Evolutionary conservation across 2,113 vertebrate species (phyloP).

Genomic region (Onychorhynchus coronatus): DNA sequence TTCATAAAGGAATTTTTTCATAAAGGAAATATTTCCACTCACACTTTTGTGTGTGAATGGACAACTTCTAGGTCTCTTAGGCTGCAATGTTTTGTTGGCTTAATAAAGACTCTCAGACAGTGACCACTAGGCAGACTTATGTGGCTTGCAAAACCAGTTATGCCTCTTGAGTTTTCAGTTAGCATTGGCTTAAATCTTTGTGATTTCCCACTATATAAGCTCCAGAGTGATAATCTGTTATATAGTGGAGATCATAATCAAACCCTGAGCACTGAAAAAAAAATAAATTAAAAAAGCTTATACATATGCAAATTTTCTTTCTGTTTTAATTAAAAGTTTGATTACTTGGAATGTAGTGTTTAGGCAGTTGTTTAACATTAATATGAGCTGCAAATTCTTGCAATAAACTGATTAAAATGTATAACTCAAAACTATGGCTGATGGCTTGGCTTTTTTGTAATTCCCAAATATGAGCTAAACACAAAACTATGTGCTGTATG

Average conservation of each 20-base stretch:
- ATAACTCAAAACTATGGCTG: not conserved
- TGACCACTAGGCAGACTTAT: not conserved
- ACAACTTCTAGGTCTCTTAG: not conserved
- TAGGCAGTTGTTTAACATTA: not conserved
- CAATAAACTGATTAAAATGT: slow-evolving; percentile 17
- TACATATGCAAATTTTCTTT: not conserved
- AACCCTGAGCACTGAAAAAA: not conserved
- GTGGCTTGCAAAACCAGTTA: not conserved
- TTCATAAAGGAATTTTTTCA: not conserved
- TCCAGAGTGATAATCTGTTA: not conserved
- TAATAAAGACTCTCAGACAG: not conserved
- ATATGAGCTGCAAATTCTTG: not conserved
- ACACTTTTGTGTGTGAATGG: not conserved
- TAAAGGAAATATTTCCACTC: not conserved
- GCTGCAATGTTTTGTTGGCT: not conserved
- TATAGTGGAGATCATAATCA: not conserved
- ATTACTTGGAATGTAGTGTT: not conserved
- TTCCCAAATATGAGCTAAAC: not conserved
- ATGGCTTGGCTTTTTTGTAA: not conserved
- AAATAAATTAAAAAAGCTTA: too few relatives aligned
- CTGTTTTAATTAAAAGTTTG: not conserved
- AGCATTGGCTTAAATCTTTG: not conserved
- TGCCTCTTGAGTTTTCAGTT: not conserved
- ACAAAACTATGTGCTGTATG: not conserved
- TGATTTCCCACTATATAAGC: not conserved